Evolutionary conservation across 2,113 vertebrate species (phyloP), one percentile per base, ranked within the genome.

Genomic region (Eurystomus gularis): DNA sequence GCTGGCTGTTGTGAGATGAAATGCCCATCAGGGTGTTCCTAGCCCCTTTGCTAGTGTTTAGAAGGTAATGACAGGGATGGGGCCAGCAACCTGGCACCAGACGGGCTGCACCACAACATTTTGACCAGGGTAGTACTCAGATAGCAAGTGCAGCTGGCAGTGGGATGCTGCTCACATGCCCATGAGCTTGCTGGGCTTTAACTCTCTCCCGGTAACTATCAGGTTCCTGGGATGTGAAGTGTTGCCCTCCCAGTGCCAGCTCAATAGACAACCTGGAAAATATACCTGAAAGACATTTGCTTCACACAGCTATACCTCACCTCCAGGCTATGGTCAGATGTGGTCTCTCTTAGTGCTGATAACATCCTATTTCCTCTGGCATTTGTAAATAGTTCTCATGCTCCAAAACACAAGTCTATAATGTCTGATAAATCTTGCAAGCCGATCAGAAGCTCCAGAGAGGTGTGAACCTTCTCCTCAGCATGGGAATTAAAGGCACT

Each of bases 401-500:
- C 21, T 65, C 64, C 13, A 26, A 81, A 86, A 75, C 24, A 7
- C 17, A 76, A 44, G 25, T 8, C 35, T 25, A 0, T 25, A 68
- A n/a, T 10, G 5, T 51, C 14, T 2, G 1, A 80, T 42, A 60
- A 71, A 58, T 23, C 13, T 28, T 68, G 35, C 6, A 54, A 46
- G 11, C 10, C 44, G 49, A 51, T 35, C 42, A 69, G 60, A 17
- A 48, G 8, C 68, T 78, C 29, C 0, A 8, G 31, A 62, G 28
- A 49, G 13, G 8, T 35, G 26, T 55, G 33, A 73, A 31, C 17
- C 20, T 81, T 86, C 55, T 73, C 7, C 33, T 6, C 20, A 75
- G 3, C 0, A 2, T 2, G 2, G 17, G 17, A 12, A 58, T 52
- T 69, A 21, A 73, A 73, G 24, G 10, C 1, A 69, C 4, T 46